Base-by-base conservation (phyloP, 2,888 invertebrate genomes). In the Cephus rjabovi region DNA sequence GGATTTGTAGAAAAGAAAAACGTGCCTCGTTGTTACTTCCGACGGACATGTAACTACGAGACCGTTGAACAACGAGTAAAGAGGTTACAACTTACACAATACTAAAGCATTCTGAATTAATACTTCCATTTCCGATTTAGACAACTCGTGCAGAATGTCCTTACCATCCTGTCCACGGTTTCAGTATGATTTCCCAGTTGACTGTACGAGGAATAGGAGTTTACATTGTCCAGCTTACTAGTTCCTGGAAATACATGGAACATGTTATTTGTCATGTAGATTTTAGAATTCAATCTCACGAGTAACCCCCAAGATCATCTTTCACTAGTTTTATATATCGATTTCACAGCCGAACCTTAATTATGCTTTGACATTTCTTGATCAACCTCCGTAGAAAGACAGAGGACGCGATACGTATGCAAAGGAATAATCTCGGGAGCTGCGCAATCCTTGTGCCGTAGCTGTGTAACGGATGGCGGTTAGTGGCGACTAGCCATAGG, bases 391-490 rank as follows among this genome's bases (percentile, higher is more conserved):
- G 23, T 9, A 56, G 9, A 56, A 23, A 15, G 23, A 23, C 70
- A 0, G 70, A 71, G 12, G 71, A 15, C 15, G 23, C 70, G 12
- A 15, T 15, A 15, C 3, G 2, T 12, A 30, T 9, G 71, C 9
- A 9, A 30, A 31, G 71, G 15, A 71, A 71, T 71, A 12, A 34
- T 33, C 31, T 31, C 71, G 9, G 71, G 34, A 33, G 71, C 71
- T 31, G 33, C 71, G 31, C 11, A 34, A 31, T 31, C 12, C 71
- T 71, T 23, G 56, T 71, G 31, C 33, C 71, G 73, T 78, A 69
- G 40, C 71, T 35, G 37, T 77, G 56, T 80, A 80, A 82, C 83
- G 77, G 81, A 80, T 23, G 31, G 82, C 83, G 77, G 81, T 81
- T 35, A 35, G 35, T 15, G 37, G 15, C 78, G 81, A 83, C 81